These are phyloP conservation scores for Melanocharis versteri DNA, from an alignment of 2,113 vertebrate species.

Conservation along the genomic window DNA sequence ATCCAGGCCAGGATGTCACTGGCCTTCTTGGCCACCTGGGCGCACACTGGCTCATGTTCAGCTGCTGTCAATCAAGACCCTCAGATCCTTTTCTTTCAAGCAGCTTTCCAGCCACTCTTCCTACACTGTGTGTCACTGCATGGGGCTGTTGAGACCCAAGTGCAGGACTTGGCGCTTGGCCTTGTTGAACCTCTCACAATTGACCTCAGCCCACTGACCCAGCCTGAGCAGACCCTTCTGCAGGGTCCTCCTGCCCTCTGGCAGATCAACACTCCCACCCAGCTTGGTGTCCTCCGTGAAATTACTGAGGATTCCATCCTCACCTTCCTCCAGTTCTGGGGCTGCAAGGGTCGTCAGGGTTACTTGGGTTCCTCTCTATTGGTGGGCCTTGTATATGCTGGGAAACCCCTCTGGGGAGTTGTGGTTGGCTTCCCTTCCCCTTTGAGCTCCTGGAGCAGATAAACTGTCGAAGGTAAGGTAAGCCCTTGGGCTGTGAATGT, in stretches of 20 bases:
- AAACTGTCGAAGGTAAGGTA: not conserved
- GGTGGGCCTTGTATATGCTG: not conserved
- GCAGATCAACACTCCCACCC: not conserved
- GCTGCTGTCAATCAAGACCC: not conserved
- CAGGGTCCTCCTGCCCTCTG: not conserved
- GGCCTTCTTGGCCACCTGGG: not conserved
- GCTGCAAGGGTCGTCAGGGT: not conserved
- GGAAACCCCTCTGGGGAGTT: not conserved
- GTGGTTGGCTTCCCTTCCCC: not conserved
- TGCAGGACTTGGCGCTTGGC: not conserved
- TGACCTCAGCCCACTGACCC: fast-evolving
- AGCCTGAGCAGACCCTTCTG: not conserved
- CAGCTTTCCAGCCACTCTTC: not conserved
- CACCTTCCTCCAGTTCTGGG: not conserved
- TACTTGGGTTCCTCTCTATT: not conserved
- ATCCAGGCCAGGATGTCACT: not conserved
- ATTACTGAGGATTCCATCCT: not conserved
- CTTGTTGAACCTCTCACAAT: not conserved
- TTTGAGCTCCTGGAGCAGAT: not conserved
- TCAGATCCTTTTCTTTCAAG: not conserved
- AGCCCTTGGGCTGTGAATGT: not conserved
- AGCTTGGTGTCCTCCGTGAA: not conserved
- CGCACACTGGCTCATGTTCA: not conserved
- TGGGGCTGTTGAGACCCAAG: not conserved
- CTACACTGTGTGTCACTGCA: not conserved